A percentile compares a stretch with the other conserved stretches of the same genome.
These are phyloP conservation scores for Emydoidea blandingii DNA, from an alignment of 2,797 vertebrate genomes.

Conservation along the genomic window DNA sequence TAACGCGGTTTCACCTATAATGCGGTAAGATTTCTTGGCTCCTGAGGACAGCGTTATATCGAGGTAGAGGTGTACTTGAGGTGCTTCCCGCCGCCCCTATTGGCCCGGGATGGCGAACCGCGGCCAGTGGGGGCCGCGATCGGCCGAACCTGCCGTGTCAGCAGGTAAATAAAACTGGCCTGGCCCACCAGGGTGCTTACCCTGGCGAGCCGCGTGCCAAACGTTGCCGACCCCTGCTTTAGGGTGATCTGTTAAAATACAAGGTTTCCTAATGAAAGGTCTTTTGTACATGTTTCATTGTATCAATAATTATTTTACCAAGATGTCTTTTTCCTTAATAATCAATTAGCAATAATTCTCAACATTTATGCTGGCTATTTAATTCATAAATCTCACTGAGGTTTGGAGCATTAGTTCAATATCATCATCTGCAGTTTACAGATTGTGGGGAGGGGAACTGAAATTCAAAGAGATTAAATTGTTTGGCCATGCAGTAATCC, in stretches of 20 bases:
- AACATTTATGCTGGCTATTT: background rate
- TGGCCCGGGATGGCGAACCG: no score
- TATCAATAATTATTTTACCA: constrained; percentile 40
- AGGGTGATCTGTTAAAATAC: background rate
- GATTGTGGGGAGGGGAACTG: background rate
- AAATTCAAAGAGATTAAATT: constrained; percentile 36
- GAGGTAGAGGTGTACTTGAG: no score
- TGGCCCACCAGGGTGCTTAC: no score
- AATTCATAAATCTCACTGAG: constrained; percentile 53
- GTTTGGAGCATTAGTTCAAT: constrained; percentile 38
- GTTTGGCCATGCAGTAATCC: constrained; percentile 23
- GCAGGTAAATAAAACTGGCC: no score
- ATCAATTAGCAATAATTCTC: constrained; percentile 10
- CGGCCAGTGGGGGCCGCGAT: no score
- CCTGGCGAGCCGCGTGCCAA: no score
- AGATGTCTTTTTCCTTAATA: constrained; percentile 49
- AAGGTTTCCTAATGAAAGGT: background rate
- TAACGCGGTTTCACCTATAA: no score
- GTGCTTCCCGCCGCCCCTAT: no score
- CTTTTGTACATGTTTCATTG: constrained; percentile 44
- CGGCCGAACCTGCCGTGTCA: no score
- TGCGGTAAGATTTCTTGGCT: no score
- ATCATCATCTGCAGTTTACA: constrained; percentile 6
- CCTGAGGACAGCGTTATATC: no score
- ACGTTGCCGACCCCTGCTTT: background rate